phyloP scores from a whole-genome alignment of 30 jellyfish, hydroid and myxozoan species.

The Hydractinia echinata region DNA sequence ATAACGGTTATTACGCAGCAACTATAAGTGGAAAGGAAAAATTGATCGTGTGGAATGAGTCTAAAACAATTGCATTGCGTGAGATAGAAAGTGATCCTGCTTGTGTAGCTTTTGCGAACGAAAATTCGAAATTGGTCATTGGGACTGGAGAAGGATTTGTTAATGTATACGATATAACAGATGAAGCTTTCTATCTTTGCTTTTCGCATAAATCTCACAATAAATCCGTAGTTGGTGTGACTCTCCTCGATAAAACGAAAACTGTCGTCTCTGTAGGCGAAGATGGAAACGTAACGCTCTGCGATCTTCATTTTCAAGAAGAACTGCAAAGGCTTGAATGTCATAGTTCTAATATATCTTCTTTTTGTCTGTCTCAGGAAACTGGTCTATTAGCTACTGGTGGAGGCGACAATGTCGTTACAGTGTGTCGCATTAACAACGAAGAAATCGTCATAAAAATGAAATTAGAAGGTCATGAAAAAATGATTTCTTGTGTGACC shows the following conservation, averaged over 20 bases:
- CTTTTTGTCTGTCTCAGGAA: background rate
- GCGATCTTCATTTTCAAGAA: background rate
- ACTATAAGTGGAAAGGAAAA: background rate
- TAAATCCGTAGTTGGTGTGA: background rate
- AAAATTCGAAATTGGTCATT: background rate
- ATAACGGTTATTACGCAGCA: background rate
- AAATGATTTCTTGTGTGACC: background rate
- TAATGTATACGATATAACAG: background rate
- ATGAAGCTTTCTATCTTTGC: background rate
- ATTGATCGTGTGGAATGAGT: background rate
- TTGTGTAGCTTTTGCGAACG: background rate
- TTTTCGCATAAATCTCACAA: background rate
- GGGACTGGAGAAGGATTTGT: conserved; percentile 7
- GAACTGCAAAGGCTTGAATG: background rate
- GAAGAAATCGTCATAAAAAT: background rate
- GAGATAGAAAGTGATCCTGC: background rate
- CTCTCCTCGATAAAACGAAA: background rate
- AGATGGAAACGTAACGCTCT: background rate
- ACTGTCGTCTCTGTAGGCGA: background rate
- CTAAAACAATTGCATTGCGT: background rate
- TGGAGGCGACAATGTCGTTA: background rate
- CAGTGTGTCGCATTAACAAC: background rate
- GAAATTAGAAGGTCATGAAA: background rate
- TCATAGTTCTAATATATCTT: background rate
- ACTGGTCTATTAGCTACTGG: conserved; percentile 1